Percentiles rank a stretch among this genome's conserved stretches.
Evolutionary conservation across 2,797 vertebrate genomes (phyloP).

Genomic region (Graptemys geographica): DNA sequence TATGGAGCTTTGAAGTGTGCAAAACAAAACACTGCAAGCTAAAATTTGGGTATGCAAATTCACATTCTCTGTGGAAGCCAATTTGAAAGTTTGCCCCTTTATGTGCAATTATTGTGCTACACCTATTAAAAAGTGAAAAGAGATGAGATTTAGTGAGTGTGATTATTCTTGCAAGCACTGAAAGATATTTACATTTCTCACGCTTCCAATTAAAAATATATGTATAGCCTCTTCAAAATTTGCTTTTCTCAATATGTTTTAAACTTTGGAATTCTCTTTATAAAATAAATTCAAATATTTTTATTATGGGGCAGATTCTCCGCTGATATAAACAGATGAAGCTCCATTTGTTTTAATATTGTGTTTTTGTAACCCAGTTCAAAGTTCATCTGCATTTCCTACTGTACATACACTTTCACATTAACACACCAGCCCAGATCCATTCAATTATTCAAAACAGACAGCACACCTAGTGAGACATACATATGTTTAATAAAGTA

Average conservation of each 20-base stretch:
- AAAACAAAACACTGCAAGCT: not conserved
- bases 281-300: not conserved
- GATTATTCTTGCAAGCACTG: not conserved
- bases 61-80: not conserved
- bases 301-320: not conserved
- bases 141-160: not conserved
- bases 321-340: not conserved
- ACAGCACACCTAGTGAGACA: not conserved
- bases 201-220: not conserved
- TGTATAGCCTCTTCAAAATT: not conserved
- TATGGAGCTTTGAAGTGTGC: not conserved
- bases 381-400: not conserved
- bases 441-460: not conserved
- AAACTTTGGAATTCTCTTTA: not conserved
- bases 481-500: not conserved
- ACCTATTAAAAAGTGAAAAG: not conserved
- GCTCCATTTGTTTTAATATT: not conserved
- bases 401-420: not conserved
- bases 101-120: not conserved
- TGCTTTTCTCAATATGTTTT: not conserved
- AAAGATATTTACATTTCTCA: not conserved
- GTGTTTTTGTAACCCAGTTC: not conserved
- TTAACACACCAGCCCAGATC: not conserved
- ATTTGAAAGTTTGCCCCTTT: not conserved
- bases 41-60: not conserved